Evolutionary conservation across 2,113 vertebrate genomes (phyloP).

Genomic region (Notechis scutatus): DNA sequence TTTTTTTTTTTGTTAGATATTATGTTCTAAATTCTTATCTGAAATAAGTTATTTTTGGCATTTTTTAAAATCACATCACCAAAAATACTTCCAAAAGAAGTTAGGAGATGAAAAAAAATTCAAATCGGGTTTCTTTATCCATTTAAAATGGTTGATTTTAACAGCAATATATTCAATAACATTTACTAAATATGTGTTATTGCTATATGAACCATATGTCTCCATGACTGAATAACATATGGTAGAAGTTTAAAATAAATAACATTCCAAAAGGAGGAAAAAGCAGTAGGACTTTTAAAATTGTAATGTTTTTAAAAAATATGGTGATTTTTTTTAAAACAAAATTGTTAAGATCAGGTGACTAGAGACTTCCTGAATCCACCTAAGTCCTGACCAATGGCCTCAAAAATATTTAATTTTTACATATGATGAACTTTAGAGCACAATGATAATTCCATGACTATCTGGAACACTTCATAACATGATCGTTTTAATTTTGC

Average conservation of each 20-base stretch:
- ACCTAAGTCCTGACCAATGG: background rate
- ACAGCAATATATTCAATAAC: constrained; percentile 47
- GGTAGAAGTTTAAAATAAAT: constrained; percentile 58
- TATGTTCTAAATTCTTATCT: background rate
- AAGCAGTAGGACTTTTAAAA: background rate
- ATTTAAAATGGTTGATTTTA: constrained; percentile 48
- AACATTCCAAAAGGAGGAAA: constrained; percentile 7
- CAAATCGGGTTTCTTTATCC: constrained; percentile 42
- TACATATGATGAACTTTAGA: background rate
- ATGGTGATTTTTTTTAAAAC: background rate
- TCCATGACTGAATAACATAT: constrained; percentile 47
- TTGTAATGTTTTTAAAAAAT: background rate
- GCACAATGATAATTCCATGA: background rate
- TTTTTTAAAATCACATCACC: constrained; percentile 37
- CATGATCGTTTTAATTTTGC: background rate
- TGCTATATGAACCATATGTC: constrained; percentile 58
- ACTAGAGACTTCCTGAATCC: background rate
- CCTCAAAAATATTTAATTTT: background rate
- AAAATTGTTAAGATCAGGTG: background rate
- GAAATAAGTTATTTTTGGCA: background rate
- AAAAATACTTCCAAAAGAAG: constrained; percentile 52
- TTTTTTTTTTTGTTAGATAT: background rate
- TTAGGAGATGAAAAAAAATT: constrained; percentile 44
- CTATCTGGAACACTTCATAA: background rate
- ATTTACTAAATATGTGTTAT: constrained; percentile 57